Percentiles rank a stretch among this genome's conserved stretches.
These are phyloP conservation scores for Drosophila bocki DNA, from an alignment of 1,140 invertebrate species.

Conservation along the genomic window DNA sequence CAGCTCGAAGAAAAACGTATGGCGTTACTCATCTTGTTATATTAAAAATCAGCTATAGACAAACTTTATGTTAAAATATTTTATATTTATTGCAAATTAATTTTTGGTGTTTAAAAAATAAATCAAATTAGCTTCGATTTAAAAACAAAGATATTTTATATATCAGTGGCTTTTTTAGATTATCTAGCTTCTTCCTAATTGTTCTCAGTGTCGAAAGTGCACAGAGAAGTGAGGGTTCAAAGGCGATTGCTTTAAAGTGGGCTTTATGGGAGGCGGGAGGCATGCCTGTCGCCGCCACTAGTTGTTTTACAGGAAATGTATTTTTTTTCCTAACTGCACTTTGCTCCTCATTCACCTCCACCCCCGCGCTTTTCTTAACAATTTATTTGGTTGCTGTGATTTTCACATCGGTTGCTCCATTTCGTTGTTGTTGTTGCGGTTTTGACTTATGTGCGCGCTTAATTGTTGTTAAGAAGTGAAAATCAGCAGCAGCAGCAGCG, in stretches of 20 bases:
- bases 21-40: too few relatives aligned
- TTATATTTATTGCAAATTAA: too few relatives aligned
- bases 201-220: constrained; percentile 4
- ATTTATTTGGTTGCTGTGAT: constrained; percentile 42
- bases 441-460: constrained; percentile 80
- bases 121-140: too few relatives aligned
- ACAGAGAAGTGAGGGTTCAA: constrained; percentile 17
- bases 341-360: constrained; percentile 38
- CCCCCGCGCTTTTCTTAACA: constrained; percentile 35
- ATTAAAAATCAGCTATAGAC: too few relatives aligned
- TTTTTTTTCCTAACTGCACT: constrained; percentile 65
- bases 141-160: too few relatives aligned
- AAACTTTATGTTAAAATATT: too few relatives aligned
- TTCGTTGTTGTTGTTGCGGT: constrained; percentile 75
- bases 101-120: too few relatives aligned
- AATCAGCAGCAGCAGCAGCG: constrained; percentile 59
- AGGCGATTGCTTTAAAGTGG: constrained; percentile 67
- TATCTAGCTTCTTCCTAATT: neutral
- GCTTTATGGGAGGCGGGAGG: constrained; percentile 25
- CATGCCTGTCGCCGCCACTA: constrained; percentile 55
- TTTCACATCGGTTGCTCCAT: constrained; percentile 72
- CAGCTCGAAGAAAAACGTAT: too few relatives aligned
- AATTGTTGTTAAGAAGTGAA: constrained; percentile 83
- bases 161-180: neutral
- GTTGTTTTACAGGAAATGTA: constrained; percentile 79